Percentiles rank a stretch among this genome's conserved stretches.
Conservation (phyloP, 2,113 vertebrate genomes). For the Ailuropoda melanoleuca region DNA sequence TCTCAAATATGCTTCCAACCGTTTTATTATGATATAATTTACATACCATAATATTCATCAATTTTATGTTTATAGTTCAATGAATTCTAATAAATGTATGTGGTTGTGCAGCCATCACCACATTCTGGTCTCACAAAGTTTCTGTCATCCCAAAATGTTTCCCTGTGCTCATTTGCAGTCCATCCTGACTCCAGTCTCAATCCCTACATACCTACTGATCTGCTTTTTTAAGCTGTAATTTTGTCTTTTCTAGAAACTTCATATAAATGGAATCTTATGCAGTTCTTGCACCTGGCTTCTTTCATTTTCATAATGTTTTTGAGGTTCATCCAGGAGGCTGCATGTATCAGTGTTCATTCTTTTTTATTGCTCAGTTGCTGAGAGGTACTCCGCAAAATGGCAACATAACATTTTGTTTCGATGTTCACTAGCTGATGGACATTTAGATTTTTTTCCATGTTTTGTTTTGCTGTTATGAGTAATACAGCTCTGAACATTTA, state of each 20-base stretch:
- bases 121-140: background rate
- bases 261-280: background rate
- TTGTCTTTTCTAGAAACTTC: background rate
- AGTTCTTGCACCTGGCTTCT: background rate
- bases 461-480: background rate
- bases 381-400: background rate
- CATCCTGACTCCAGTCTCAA: background rate
- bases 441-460: background rate
- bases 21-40: background rate
- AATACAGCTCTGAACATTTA: background rate
- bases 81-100: background rate
- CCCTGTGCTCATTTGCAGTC: background rate
- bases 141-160: background rate
- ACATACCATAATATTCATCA: background rate
- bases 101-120: background rate
- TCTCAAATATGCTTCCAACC: background rate
- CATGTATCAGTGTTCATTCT: background rate
- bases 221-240: background rate
- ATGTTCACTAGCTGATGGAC: background rate
- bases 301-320: background rate
- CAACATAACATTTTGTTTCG: background rate
- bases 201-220: background rate
- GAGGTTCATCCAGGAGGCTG: background rate
- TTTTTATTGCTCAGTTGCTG: background rate
- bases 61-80: background rate